These are phyloP conservation scores for Proales similis DNA, from an alignment of 1,140 invertebrate species.

Conservation along the genomic window DNA sequence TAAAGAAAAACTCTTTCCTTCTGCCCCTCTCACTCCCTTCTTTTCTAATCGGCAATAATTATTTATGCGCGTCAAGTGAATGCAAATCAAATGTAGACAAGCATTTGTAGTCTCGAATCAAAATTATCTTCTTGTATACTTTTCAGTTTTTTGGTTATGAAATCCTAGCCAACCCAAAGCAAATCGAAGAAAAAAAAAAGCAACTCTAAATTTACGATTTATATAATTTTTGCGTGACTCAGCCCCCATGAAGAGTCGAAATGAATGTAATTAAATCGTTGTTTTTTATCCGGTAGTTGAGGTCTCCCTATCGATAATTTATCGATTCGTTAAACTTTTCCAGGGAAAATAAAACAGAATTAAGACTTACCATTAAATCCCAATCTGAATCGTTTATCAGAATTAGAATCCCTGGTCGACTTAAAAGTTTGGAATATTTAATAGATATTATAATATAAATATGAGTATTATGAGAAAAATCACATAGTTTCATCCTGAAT, in stretches of 20 bases:
- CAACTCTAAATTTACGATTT: not conserved
- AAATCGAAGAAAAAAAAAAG: no score
- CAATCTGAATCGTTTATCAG: slow-evolving; percentile 85
- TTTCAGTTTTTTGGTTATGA: slow-evolving; percentile 46
- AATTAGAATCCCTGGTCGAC: slow-evolving; percentile 81
- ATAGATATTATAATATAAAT: slow-evolving; percentile 39
- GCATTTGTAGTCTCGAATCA: not conserved
- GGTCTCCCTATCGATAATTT: slow-evolving; percentile 56
- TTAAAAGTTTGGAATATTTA: slow-evolving; percentile 49
- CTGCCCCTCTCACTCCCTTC: no score
- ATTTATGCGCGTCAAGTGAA: slow-evolving; percentile 40
- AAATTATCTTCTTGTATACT: slow-evolving; percentile 29
- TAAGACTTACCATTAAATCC: slow-evolving; percentile 67
- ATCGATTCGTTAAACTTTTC: slow-evolving; percentile 19
- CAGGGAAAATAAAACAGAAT: not conserved
- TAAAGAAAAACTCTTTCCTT: no score
- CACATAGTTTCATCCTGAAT: slow-evolving; percentile 71
- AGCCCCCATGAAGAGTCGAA: slow-evolving; percentile 67
- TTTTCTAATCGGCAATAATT: no score
- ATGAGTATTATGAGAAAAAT: slow-evolving; percentile 48
- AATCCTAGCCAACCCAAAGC: not conserved
- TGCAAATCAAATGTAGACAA: slow-evolving; percentile 43
- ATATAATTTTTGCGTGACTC: slow-evolving; percentile 40
- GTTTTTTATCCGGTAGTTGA: slow-evolving; percentile 59
- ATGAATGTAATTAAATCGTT: slow-evolving; percentile 63